phyloP scores from a whole-genome alignment of 2,888 invertebrate genomes.

The Stictocephala bisonia region DNA sequence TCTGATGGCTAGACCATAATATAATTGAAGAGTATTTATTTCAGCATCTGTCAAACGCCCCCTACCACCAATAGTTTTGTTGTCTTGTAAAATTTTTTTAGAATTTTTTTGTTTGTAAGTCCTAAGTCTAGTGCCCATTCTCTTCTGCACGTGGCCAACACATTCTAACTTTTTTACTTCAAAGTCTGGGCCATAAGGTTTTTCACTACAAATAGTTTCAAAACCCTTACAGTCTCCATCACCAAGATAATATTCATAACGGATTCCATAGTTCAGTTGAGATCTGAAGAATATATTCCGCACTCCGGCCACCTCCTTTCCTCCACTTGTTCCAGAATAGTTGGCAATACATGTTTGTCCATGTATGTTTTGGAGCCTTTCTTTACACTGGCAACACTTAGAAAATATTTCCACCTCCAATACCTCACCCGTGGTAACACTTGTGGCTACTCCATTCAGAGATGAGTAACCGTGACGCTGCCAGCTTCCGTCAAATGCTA shows the following conservation, averaged over 20 bases:
- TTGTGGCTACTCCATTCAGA: slow-evolving; percentile 39
- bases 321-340: slow-evolving; percentile 42
- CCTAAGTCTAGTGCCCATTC: slow-evolving; percentile 43
- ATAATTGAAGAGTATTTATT: slow-evolving; percentile 56
- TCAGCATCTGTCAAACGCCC: slow-evolving; percentile 54
- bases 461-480: slow-evolving; percentile 41
- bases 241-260: slow-evolving; percentile 42
- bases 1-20: slow-evolving; percentile 58
- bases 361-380: background rate
- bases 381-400: background rate
- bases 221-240: slow-evolving; percentile 45
- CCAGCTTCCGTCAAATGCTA: slow-evolving; percentile 44
- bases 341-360: background rate
- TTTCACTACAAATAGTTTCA: slow-evolving; percentile 30
- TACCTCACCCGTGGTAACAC: slow-evolving; percentile 2
- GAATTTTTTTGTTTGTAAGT: slow-evolving; percentile 25
- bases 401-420: slow-evolving; percentile 3
- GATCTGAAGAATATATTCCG: slow-evolving; percentile 50
- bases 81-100: slow-evolving; percentile 38
- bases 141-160: no score
- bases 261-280: slow-evolving; percentile 36
- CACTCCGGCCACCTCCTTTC: slow-evolving; percentile 52
- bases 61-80: slow-evolving; percentile 51
- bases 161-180: slow-evolving; percentile 44
- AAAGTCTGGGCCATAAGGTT: slow-evolving; percentile 50